phyloP scores from a whole-genome alignment of 2,113 vertebrate genomes.

The Talpa occidentalis region DNA sequence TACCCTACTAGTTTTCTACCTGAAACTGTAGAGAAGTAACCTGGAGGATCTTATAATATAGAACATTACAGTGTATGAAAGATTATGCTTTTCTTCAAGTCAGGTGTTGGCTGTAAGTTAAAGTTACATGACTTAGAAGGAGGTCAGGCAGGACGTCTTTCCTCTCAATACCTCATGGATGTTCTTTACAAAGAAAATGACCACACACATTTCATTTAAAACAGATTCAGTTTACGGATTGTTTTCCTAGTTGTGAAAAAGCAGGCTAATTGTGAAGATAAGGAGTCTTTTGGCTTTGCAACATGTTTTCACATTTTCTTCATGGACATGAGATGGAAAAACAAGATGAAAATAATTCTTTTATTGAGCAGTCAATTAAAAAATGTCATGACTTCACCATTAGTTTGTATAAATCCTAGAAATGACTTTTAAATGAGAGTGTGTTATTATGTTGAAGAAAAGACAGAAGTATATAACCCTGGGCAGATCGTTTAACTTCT shows the following conservation, averaged over 20 bases:
- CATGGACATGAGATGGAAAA: conserved; percentile 47
- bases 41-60: neutral
- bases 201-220: conserved; percentile 34
- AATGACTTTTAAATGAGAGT: conserved; percentile 4
- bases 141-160: conserved; percentile 11
- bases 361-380: conserved; percentile 60
- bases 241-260: conserved; percentile 14
- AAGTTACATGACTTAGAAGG: conserved; percentile 41
- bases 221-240: conserved; percentile 5
- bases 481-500: conserved; percentile 52
- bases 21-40: neutral
- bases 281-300: conserved; percentile 10
- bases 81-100: neutral
- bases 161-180: neutral
- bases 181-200: conserved; percentile 45
- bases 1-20: neutral
- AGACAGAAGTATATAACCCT: conserved; percentile 38
- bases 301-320: conserved; percentile 27
- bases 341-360: conserved; percentile 64
- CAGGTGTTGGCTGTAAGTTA: neutral
- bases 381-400: conserved; percentile 42
- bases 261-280: neutral
- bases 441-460: conserved; percentile 39
- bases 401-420: conserved; percentile 58
- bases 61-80: neutral